A percentile compares a stretch with the other conserved stretches of the same genome.
These are phyloP conservation scores for Temnothorax rugatulus DNA, from an alignment of 2,888 invertebrate genomes.

Conservation along the genomic window DNA sequence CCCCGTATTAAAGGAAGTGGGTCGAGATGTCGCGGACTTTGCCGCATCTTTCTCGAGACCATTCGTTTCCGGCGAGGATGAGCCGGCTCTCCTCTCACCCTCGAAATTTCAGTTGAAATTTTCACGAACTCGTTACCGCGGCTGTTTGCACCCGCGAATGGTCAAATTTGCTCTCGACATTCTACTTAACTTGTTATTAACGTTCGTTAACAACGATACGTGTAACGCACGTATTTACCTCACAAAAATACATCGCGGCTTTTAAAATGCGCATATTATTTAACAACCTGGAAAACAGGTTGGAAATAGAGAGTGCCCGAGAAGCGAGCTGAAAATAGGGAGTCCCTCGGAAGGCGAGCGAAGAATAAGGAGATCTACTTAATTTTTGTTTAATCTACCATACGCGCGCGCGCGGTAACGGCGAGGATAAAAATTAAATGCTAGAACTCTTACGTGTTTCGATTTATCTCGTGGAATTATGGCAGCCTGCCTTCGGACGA, in stretches of 20 bases:
- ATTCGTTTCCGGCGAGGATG: conserved; percentile 3
- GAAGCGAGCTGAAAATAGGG: neutral
- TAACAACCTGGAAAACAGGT: neutral
- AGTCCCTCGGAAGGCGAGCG: neutral
- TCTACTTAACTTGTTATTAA: conserved; percentile 36
- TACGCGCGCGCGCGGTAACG: neutral
- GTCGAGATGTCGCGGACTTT: conserved; percentile 49
- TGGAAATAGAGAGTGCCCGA: neutral
- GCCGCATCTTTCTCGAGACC: conserved; percentile 20
- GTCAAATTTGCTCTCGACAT: conserved; percentile 17
- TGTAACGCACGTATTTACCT: neutral
- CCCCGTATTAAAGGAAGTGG: conserved; percentile 26
- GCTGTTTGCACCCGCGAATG: neutral
- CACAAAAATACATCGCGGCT: neutral
- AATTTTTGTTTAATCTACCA: neutral
- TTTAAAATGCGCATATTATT: conserved; percentile 32
- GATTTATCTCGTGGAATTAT: neutral
- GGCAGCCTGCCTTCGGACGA: conserved; percentile 2
- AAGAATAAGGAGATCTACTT: neutral
- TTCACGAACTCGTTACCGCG: conserved; percentile 42
- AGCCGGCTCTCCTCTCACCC: conserved; percentile 8
- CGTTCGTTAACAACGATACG: conserved; percentile 2
- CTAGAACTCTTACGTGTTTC: neutral
- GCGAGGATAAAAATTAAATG: neutral
- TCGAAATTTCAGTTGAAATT: conserved; percentile 35